Evolutionary conservation across 2,888 invertebrate species (phyloP).

Genomic region (Cinara cedri): DNA sequence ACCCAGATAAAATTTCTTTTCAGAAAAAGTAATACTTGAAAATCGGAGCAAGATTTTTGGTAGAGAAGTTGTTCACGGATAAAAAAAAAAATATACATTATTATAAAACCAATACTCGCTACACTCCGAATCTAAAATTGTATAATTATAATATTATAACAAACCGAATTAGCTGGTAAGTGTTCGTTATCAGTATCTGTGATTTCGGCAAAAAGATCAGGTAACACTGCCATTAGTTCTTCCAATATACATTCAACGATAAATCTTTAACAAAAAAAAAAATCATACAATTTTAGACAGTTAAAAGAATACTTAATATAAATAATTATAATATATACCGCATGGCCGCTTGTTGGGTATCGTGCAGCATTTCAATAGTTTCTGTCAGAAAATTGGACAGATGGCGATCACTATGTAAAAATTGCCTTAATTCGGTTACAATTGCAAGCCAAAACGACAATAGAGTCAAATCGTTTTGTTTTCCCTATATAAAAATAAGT

Average conservation of each 20-base stretch:
- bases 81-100: too few species aligned
- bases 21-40: too few species aligned
- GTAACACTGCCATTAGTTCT: conserved; percentile 82
- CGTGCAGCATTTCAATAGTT: conserved; percentile 91
- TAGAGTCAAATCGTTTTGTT: conserved; percentile 83
- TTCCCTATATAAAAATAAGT: conserved; percentile 67
- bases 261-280: conserved; percentile 62
- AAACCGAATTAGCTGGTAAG: conserved; percentile 70
- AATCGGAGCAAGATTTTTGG: too few species aligned
- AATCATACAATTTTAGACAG: conserved; percentile 8
- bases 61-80: too few species aligned
- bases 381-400: conserved; percentile 90
- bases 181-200: conserved; percentile 71
- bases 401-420: conserved; percentile 93
- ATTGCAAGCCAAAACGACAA: conserved; percentile 98
- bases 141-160: conserved; percentile 16
- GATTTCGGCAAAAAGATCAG: conserved; percentile 77
- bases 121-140: too few species aligned
- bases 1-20: too few species aligned
- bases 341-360: conserved; percentile 91
- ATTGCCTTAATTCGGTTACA: conserved; percentile 93
- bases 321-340: conserved; percentile 65
- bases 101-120: too few species aligned
- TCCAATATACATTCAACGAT: conserved; percentile 66
- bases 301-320: background rate